Conservation (phyloP, 2,888 invertebrate genomes). For the Odiellus spinosus region DNA sequence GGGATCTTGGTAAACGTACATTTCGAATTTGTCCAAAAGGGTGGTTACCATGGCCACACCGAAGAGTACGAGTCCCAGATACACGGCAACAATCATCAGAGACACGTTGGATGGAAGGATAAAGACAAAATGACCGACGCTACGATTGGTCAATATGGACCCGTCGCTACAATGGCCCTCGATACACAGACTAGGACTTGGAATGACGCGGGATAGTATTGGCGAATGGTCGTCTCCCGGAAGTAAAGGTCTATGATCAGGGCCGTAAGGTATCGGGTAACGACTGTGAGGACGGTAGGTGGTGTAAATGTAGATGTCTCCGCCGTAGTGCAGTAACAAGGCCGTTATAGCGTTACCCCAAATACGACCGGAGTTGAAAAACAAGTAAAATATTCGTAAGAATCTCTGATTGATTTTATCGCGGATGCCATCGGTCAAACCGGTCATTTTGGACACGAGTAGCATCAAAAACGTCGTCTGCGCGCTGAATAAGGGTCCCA, state of each 20-base stretch:
- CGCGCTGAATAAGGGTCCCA: constrained; percentile 17
- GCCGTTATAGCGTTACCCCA: constrained; percentile 15
- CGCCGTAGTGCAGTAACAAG: constrained; percentile 11
- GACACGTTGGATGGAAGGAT: constrained; percentile 14
- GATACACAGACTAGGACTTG: constrained; percentile 10
- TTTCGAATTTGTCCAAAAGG: constrained; percentile 16
- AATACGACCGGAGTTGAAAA: constrained; percentile 15
- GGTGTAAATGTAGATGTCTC: constrained; percentile 12
- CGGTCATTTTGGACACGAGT: constrained; percentile 14
- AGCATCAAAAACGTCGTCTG: constrained; percentile 18
- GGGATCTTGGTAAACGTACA: constrained; percentile 17
- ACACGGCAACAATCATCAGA: constrained; percentile 13
- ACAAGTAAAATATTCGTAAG: constrained; percentile 16
- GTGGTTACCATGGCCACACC: constrained; percentile 15
- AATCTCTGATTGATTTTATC: constrained; percentile 16
- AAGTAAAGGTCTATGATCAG: constrained; percentile 6
- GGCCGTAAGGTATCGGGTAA: constrained; percentile 8
- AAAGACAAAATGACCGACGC: constrained; percentile 9
- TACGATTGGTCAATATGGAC: constrained; percentile 9
- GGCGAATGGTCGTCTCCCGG: constrained; percentile 11
- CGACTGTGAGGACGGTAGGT: constrained; percentile 1
- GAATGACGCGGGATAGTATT: constrained; percentile 7
- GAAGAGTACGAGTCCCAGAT: constrained; percentile 12
- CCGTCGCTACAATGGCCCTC: constrained; percentile 10
- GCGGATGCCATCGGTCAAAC: constrained; percentile 13